Base-by-base conservation (phyloP, 2,797 vertebrate genomes). In the Alfaro cultratus region DNA sequence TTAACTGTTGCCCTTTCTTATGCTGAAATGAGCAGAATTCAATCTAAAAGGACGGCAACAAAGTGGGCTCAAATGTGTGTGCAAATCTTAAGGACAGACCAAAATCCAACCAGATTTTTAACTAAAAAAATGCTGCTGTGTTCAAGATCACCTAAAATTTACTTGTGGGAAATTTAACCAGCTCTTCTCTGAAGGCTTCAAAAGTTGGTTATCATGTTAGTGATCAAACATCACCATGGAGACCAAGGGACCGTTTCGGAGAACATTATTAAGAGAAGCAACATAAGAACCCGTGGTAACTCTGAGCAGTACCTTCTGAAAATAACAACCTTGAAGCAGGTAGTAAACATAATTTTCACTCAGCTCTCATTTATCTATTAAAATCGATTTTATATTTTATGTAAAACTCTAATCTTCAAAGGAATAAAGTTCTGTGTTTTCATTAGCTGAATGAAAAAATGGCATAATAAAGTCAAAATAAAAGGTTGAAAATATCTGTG, bases 1-100 rank as follows among this genome's bases (percentile, higher is more conserved):
- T 79, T 51, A 77, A 72, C 18, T 11, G 13, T 29, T 51, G 68
- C 45, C n/a, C 68, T 81, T 47, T 34, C 6, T 78, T 77, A 57
- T 67, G 74, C 18, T 67, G 76, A 74, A 67, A 60, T 6, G 11
- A 60, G 55, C 12, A 31, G n/a, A 60, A 60, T 15, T 31, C 5
- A 16, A 31, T 62, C 13, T 31, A 34, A 31, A 62, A 60, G 57
- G 13, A 31, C 41, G 62, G 8, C 67, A n/a, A 29, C 60, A 49
- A 43, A 79, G 39, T n/a, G 4, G 39, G 36, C 21, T 68, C 7
- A 43, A 26, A 68, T 68, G 64, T 41, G 21, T 68, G 9, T 7
- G 26, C 10, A 68, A 26, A 41, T 18, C 4, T n/a, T 8, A 23
- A 39, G 64, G 5, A n/a, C n/a, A 70, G 21, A 43, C 39, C 9